phyloP scores from a whole-genome alignment of 2,888 invertebrate genomes.

The Limnephilus lunatus region DNA sequence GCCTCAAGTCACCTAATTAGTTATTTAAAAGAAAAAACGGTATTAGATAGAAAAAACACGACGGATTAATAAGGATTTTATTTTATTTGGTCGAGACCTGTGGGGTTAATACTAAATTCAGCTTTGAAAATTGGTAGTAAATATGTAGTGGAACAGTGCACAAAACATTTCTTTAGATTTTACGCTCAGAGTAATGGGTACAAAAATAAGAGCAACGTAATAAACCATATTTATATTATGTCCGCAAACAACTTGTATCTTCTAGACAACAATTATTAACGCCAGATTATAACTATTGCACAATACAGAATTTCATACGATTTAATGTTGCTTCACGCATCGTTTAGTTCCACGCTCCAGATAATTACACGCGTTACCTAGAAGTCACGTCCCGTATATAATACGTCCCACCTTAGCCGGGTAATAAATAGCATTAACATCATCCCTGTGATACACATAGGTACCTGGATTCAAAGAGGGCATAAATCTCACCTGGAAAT shows the following conservation, averaged over 20 bases:
- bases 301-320: not conserved
- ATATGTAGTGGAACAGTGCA: too few species aligned
- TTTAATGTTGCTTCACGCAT: not conserved
- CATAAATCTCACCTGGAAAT: conserved; percentile 20
- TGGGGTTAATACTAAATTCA: too few species aligned
- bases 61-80: too few species aligned
- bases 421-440: not conserved
- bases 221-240: not conserved
- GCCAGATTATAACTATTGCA: not conserved
- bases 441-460: not conserved
- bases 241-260: not conserved
- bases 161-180: too few species aligned
- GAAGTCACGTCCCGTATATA: not conserved
- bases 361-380: not conserved
- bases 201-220: not conserved
- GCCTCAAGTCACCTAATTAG: too few species aligned
- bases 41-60: too few species aligned
- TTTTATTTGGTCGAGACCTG: too few species aligned
- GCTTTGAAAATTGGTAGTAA: too few species aligned
- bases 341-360: not conserved
- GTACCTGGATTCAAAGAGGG: conserved; percentile 13
- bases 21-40: too few species aligned
- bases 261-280: not conserved
- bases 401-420: not conserved
- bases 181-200: not conserved